Evolutionary conservation across 1,140 invertebrate genomes (phyloP), one percentile per base, ranked within the genome.

Genomic region (Drosophila lacertosa): DNA sequence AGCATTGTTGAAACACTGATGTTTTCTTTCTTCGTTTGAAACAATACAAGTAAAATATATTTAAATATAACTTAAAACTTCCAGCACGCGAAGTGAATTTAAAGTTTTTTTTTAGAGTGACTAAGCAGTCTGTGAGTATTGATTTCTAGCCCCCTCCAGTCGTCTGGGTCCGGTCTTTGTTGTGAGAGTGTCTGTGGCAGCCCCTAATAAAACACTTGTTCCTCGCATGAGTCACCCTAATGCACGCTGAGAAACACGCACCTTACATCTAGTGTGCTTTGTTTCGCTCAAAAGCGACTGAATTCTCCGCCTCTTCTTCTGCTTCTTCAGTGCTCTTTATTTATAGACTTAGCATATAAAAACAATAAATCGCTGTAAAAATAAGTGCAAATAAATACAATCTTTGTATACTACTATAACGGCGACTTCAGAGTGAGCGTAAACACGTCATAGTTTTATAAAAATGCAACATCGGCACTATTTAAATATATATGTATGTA

Each of bases 151-250:
- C 15, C 39, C 15, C 51, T 20, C 11, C 26, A n/a, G 13, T 7
- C 3, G 16, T 24, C 16, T 11, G 29, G 32, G n/a, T n/a, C 42
- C 22, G 24, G 11, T 42, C 48, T 48, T 45, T 53, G 44, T 29
- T 72, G 10, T 22, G 22, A 70, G 37, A 22, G 13, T 57, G 37
- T 7, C 3, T 44, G 39, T 29, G 39, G 20, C 54, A 29, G 29
- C 54, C 58, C 26, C 59, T 53, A 57, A 58, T 35, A 39, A 60
- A 65, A 54, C 57, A 44, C 59, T 50, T 51, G 64, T 40, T 39
- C 16, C 77, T 33, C 26, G 44, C 67, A 62, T 77, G 77, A 77
- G 51, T 80, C 77, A 84, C 81, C 77, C 81, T 81, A 80, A 60
- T 67, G 62, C 57, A 51, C 59, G 62, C 48, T 47, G 63, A 67